Conservation (phyloP, 2,113 vertebrate genomes). For the Theristicus caerulescens region DNA sequence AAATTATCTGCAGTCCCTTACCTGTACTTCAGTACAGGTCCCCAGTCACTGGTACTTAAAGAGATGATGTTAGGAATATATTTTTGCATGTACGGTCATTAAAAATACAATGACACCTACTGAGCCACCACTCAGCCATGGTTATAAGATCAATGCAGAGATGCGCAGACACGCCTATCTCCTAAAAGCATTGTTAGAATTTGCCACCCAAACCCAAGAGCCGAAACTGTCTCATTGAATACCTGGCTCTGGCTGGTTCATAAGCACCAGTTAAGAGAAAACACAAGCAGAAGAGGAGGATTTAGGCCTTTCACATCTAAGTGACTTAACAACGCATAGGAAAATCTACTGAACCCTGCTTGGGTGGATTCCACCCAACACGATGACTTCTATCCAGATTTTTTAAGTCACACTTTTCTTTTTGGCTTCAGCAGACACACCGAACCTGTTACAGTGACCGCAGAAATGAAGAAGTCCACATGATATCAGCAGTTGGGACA, state of each 20-base stretch:
- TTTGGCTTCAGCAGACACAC: not conserved
- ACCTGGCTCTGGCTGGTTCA: not conserved
- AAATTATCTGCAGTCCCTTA: not conserved
- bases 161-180: not conserved
- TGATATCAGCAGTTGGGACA: not conserved
- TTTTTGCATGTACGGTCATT: not conserved
- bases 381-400: too few relatives aligned
- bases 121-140: not conserved
- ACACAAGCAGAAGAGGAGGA: not conserved
- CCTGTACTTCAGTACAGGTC: too few relatives aligned
- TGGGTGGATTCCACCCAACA: too few relatives aligned
- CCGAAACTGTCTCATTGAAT: fast-evolving
- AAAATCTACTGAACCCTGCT: too few relatives aligned
- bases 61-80: not conserved
- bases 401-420: not conserved
- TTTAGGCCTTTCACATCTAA: too few relatives aligned
- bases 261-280: not conserved
- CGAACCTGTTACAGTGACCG: not conserved
- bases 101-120: not conserved
- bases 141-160: not conserved
- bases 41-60: too few relatives aligned
- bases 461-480: not conserved
- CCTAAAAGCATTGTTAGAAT: not conserved
- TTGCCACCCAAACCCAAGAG: not conserved
- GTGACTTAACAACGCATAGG: too few relatives aligned